A percentile compares a stretch with the other conserved stretches of the same genome.
phyloP scores from a whole-genome alignment of 2,888 invertebrate genomes.

The Nemurella pictetii region DNA sequence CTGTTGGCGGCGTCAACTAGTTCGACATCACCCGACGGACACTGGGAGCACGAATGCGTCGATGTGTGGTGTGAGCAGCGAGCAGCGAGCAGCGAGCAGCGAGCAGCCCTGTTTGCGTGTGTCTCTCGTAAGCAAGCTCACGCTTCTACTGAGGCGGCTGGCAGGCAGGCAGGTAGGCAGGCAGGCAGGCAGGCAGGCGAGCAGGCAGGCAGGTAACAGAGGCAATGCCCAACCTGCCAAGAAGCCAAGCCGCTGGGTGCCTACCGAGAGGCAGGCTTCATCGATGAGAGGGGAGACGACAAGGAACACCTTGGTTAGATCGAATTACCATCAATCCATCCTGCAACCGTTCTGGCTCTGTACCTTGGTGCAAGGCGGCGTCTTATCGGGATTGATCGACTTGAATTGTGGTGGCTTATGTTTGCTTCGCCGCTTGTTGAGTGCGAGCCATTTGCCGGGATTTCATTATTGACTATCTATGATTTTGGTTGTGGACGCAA shows the following conservation, averaged over 20 bases:
- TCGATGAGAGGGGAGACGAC: neutral
- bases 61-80: neutral
- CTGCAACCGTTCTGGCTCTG: neutral
- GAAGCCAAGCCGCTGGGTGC: neutral
- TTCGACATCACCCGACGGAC: neutral
- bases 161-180: neutral
- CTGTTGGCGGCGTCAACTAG: neutral
- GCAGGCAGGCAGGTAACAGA: conserved; percentile 2
- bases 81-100: neutral
- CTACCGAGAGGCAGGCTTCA: conserved; percentile 22
- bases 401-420: neutral
- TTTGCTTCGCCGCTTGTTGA: neutral
- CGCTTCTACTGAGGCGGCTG: conserved; percentile 27
- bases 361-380: neutral
- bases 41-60: neutral
- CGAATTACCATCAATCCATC: neutral
- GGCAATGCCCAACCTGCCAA: neutral
- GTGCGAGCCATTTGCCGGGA: too few relatives aligned
- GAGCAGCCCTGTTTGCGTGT: neutral
- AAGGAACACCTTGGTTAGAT: neutral
- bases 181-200: neutral
- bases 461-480: neutral
- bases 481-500: too few relatives aligned
- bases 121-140: conserved; percentile 4
- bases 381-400: neutral